phyloP scores from a whole-genome alignment of 2,113 vertebrate genomes.

The Mungos mungo region DNA sequence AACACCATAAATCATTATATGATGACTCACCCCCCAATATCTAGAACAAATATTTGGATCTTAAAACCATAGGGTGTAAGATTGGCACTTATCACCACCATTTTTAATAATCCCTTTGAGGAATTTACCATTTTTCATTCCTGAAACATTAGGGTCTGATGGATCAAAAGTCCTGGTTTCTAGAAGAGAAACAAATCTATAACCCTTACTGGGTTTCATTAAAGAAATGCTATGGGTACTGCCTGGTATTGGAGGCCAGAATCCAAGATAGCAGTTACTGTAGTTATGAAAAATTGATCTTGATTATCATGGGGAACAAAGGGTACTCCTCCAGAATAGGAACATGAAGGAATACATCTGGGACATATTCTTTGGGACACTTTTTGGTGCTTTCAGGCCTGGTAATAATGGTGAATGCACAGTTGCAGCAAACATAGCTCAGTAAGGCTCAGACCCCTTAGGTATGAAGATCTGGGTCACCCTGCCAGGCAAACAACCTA shows the following conservation, averaged over 20 bases:
- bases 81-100: neutral
- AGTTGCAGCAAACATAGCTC: neutral
- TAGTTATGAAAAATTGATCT: neutral
- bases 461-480: neutral
- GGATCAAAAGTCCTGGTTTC: neutral
- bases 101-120: neutral
- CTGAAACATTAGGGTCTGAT: neutral
- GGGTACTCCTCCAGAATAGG: neutral
- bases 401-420: neutral
- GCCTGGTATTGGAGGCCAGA: neutral
- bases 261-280: neutral
- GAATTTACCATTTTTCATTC: neutral
- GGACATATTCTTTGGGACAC: neutral
- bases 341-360: neutral
- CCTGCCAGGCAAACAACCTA: neutral
- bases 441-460: neutral
- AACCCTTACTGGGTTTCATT: neutral
- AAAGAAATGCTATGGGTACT: neutral
- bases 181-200: neutral
- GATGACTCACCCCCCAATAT: neutral
- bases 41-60: neutral
- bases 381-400: neutral
- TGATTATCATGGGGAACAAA: neutral
- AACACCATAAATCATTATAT: neutral
- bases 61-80: neutral